These are phyloP conservation scores for Zapus hudsonius DNA, from an alignment of 2,113 vertebrate species.

Conservation along the genomic window DNA sequence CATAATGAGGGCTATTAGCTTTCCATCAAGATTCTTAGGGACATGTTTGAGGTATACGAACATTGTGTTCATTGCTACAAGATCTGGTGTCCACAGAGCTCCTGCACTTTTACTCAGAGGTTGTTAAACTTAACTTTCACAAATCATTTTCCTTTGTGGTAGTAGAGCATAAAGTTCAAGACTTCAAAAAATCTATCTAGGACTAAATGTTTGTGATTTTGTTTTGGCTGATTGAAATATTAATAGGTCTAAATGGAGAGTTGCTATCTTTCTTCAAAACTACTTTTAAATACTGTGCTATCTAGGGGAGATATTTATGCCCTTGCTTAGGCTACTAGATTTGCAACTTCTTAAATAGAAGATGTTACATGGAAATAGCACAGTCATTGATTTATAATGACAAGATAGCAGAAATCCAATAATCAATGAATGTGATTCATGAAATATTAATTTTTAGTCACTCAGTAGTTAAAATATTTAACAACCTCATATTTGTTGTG, in stretches of 20 bases:
- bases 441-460: slow-evolving; percentile 64
- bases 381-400: slow-evolving; percentile 54
- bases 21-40: not conserved
- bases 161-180: not conserved
- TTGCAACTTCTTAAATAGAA: slow-evolving; percentile 51
- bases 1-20: not conserved
- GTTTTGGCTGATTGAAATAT: slow-evolving; percentile 8
- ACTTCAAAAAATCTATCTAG: not conserved
- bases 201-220: slow-evolving; percentile 33
- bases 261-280: not conserved
- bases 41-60: not conserved
- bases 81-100: not conserved
- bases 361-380: not conserved
- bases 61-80: not conserved
- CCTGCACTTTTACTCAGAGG: not conserved
- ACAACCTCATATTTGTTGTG: slow-evolving; percentile 19
- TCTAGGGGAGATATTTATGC: not conserved
- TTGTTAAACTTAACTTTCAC: not conserved
- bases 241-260: not conserved
- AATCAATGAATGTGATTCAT: slow-evolving; percentile 59
- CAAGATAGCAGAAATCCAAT: slow-evolving; percentile 46
- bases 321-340: not conserved
- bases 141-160: not conserved
- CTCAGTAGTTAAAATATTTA: slow-evolving; percentile 61
- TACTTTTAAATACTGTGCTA: not conserved